Percentiles rank a stretch among this genome's conserved stretches.
These are phyloP conservation scores for Fulmarus glacialis DNA, from an alignment of 2,113 vertebrate genomes.

Conservation along the genomic window DNA sequence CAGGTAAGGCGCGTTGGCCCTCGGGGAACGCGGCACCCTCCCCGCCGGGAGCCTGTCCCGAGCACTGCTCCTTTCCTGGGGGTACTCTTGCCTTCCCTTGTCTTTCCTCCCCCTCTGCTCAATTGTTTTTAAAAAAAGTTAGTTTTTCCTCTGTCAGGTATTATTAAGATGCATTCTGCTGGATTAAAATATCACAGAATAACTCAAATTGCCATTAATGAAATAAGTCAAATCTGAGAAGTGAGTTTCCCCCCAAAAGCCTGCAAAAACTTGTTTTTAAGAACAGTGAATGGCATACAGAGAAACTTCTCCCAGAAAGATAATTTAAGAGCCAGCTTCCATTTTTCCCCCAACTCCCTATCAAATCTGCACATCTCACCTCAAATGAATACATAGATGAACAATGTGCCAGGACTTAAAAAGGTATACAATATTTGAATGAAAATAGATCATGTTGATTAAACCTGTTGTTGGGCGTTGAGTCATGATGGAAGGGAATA, in stretches of 20 bases:
- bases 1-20: slow-evolving; percentile 18
- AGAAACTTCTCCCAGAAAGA: neutral
- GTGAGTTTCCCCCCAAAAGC: neutral
- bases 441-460: neutral
- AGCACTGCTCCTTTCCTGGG: neutral
- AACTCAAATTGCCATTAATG: neutral
- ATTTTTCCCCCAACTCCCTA: neutral
- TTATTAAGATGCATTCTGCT: neutral
- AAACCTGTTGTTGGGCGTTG: neutral
- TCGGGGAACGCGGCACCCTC: neutral
- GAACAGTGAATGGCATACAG: neutral
- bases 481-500: neutral
- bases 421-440: neutral
- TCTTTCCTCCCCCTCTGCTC: neutral
- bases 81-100: neutral
- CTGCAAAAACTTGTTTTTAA: neutral
- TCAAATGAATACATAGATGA: neutral
- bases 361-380: neutral
- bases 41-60: neutral
- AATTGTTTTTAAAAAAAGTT: rapidly evolving
- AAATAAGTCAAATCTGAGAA: neutral
- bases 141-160: neutral
- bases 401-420: neutral
- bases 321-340: neutral
- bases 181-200: neutral